These are phyloP conservation scores for Wasmannia auropunctata DNA, from an alignment of 1,140 invertebrate genomes.

Conservation along the genomic window DNA sequence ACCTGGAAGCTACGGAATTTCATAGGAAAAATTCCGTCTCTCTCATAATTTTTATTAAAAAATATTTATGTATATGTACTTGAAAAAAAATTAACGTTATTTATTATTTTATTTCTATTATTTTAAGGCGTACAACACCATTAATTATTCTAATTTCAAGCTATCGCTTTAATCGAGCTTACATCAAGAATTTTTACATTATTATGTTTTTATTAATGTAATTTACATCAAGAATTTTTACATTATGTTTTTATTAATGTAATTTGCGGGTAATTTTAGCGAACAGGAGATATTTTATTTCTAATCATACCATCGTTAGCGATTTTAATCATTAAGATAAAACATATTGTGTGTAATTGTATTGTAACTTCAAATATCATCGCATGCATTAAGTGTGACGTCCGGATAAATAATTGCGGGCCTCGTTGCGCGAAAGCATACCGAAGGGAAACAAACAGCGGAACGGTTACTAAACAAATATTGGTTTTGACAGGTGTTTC, in stretches of 20 bases:
- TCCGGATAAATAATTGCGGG: slow-evolving; percentile 10
- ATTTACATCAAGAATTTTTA: background rate
- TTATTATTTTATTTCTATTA: background rate
- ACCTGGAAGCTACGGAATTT: background rate
- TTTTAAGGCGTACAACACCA: background rate
- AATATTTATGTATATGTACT: background rate
- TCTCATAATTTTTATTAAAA: background rate
- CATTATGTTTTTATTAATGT: background rate
- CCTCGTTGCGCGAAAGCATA: slow-evolving; percentile 10
- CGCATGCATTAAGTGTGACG: background rate
- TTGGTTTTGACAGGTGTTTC: slow-evolving; percentile 54
- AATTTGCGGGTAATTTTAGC: background rate
- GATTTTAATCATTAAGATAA: background rate
- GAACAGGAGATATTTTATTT: background rate
- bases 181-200: background rate
- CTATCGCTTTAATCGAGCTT: background rate
- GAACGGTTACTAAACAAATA: slow-evolving; percentile 47
- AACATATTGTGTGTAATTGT: background rate
- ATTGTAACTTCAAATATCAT: background rate
- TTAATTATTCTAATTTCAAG: background rate
- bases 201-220: background rate
- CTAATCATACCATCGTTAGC: background rate
- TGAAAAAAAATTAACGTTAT: background rate
- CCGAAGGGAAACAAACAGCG: slow-evolving; percentile 44
- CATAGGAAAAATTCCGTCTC: background rate